Evolutionary conservation across 2,113 vertebrate genomes (phyloP), one percentile per base, ranked within the genome.

Genomic region (Micronycteris hirsuta): DNA sequence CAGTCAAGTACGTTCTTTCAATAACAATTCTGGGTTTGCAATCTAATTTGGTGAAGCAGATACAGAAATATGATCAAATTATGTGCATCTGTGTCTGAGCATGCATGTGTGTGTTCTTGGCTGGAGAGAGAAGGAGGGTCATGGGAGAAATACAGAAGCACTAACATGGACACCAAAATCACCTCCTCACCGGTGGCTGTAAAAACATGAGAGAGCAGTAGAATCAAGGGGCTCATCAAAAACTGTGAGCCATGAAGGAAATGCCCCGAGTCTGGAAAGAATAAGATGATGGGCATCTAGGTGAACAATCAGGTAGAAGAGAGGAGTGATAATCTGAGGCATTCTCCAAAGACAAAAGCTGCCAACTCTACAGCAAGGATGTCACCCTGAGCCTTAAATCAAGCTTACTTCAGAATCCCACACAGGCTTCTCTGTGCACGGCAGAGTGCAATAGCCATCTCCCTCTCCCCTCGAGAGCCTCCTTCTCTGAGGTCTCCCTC

Each of bases 11-110:
- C 68, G 67, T 67, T 96, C 92, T 82, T 89, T 83, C 96, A 80
- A 56, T 43, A 76, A 89, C 68, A 33, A 28, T 73, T 96, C 89
- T 76, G 94, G 74, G n/a, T 3, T 58, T 92, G 74, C 82, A 97
- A 97, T 97, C 91, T 95, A 97, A 97, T 97, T 98, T 98, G 84
- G 65, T 70, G 80, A 89, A 91, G 89, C 96, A 96, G 89, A 97
- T 96, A 94, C 89, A 97, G 77, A 94, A 96, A 78, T 38, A 73
- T 96, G 94, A 97, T 97, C 97, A 86, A 97, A 98, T 98, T 97
- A 97, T 8, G 4, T 89, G 86, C 0, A 74, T 82, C 94, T 96
- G 92, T 71, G 71, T 92, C 81, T 97, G 78, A 3, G 7, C n/a
- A 2, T 89, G 84, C 85, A 76, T 95, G 96, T 47, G 56, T 65